These are phyloP conservation scores for Chiridota heheva DNA, from an alignment of 35 echinoderm and acorn worm species.

Conservation along the genomic window DNA sequence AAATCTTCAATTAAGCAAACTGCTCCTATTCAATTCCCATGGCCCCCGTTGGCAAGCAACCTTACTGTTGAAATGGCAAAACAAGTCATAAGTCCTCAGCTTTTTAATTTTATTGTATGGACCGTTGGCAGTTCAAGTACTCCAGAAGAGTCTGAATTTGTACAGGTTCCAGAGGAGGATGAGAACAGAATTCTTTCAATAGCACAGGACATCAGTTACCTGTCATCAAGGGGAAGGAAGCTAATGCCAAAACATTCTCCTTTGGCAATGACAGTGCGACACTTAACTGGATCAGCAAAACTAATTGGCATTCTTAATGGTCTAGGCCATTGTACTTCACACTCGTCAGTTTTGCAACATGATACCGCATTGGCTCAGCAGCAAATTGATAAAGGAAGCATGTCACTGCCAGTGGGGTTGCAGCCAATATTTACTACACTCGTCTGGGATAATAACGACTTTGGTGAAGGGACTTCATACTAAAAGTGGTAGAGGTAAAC, in stretches of 20 bases:
- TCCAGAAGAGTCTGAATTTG: too few species aligned
- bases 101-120: too few species aligned
- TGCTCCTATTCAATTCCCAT: too few species aligned
- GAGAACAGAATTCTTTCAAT: too few species aligned
- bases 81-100: too few species aligned
- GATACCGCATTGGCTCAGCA: constrained; percentile 62
- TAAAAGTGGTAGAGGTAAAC: too few species aligned
- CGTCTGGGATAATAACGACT: constrained; percentile 73
- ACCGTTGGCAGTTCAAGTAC: too few species aligned
- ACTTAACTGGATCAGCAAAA: constrained; percentile 66
- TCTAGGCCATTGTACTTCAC: constrained; percentile 47
- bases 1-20: too few species aligned
- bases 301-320: constrained; percentile 74
- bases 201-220: constrained; percentile 46
- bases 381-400: constrained; percentile 1
- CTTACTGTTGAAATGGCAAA: too few species aligned
- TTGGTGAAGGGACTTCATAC: constrained; percentile 74
- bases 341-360: constrained; percentile 51
- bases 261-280: constrained; percentile 53
- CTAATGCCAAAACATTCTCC: constrained; percentile 49
- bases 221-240: constrained; percentile 14
- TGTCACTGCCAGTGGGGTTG: constrained; percentile 13
- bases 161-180: too few species aligned
- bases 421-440: constrained; percentile 42
- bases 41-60: too few species aligned